Conservation (phyloP, 1,140 invertebrate species). For the Hylaeus volcanicus region DNA sequence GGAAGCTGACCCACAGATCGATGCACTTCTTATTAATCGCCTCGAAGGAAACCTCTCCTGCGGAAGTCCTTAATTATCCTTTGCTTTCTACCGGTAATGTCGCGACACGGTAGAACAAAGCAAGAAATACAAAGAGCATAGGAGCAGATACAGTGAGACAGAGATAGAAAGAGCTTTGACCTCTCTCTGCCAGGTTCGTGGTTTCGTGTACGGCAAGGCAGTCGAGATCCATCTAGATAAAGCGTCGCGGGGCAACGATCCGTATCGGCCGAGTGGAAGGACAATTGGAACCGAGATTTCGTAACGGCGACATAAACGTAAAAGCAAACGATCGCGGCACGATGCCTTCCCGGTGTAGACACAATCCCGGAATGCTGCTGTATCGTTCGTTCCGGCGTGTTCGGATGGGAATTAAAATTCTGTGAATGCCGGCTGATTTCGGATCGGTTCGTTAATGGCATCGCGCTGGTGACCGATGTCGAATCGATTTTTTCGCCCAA, state of each 20-base stretch:
- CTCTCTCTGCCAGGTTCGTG: conserved; percentile 20
- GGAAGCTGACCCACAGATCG: too few species aligned
- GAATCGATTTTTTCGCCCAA: background rate
- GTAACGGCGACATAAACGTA: conserved; percentile 61
- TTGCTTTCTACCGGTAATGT: conserved; percentile 43
- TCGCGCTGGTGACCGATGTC: background rate
- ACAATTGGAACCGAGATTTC: conserved; percentile 64
- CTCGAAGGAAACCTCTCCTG: conserved; percentile 4
- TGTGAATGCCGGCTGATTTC: conserved; percentile 41
- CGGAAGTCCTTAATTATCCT: conserved; percentile 50
- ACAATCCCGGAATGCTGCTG: conserved; percentile 43
- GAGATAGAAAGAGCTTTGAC: conserved; percentile 7
- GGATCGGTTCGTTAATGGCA: conserved; percentile 39
- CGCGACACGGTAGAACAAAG: background rate
- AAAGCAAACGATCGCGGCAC: conserved; percentile 54
- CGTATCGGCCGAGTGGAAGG: conserved; percentile 53
- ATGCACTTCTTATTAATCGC: too few species aligned
- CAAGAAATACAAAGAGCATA: background rate
- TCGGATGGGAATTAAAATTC: conserved; percentile 51
- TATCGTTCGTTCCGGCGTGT: conserved; percentile 39
- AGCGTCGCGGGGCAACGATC: conserved; percentile 51
- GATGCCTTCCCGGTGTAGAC: conserved; percentile 43
- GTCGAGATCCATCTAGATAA: conserved; percentile 54
- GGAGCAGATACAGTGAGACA: background rate
- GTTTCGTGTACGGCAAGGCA: conserved; percentile 32